phyloP scores from a whole-genome alignment of 2,113 vertebrate species.

The Sorex fumeus region DNA sequence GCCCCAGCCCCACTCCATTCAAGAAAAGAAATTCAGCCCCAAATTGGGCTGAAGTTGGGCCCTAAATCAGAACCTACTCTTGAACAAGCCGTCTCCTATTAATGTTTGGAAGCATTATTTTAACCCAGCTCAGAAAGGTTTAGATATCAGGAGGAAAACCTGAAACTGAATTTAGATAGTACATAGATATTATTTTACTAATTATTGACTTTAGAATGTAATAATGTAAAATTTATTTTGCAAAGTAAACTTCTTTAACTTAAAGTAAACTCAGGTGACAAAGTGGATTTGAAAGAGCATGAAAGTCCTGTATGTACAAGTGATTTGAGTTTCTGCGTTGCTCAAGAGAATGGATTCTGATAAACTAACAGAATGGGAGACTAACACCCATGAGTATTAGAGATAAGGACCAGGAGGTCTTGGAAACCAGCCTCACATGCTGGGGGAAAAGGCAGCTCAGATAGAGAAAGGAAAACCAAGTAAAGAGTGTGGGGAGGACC shows the following conservation, averaged over 20 bases:
- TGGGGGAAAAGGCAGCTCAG: too few relatives aligned
- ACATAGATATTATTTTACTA: background rate
- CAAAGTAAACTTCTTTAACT: constrained; percentile 23
- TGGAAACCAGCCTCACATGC: too few relatives aligned
- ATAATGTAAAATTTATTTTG: constrained; percentile 50
- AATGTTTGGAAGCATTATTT: background rate
- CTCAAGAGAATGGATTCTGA: background rate
- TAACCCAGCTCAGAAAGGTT: background rate
- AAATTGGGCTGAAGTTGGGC: too few relatives aligned
- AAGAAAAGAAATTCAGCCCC: too few relatives aligned
- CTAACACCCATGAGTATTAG: too few relatives aligned
- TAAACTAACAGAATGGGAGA: too few relatives aligned
- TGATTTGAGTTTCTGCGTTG: background rate
- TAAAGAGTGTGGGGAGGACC: too few relatives aligned
- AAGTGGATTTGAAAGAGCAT: background rate
- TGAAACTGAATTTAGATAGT: background rate
- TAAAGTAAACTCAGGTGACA: constrained; percentile 27
- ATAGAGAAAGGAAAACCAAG: too few relatives aligned
- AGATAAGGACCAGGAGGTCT: too few relatives aligned
- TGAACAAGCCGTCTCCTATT: background rate
- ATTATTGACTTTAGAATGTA: background rate
- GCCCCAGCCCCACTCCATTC: too few relatives aligned
- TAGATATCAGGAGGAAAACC: background rate
- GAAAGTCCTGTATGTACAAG: background rate
- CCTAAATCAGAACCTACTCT: background rate